Percentiles rank a stretch among this genome's conserved stretches.
Conservation (phyloP, 2,888 invertebrate species). For the Drosophila cognata region DNA sequence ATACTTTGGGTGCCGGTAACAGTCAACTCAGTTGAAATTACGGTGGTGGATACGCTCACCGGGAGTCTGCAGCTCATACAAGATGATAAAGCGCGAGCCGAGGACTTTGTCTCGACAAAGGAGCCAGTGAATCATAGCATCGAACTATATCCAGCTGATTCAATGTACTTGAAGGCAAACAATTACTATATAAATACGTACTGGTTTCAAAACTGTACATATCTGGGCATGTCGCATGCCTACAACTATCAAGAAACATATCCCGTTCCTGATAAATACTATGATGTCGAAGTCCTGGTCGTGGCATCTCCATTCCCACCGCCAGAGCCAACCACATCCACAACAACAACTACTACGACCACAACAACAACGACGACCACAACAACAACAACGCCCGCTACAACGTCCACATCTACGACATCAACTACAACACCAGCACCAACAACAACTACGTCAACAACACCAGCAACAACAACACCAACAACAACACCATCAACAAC, state of each 20-base stretch:
- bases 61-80: conserved; percentile 89
- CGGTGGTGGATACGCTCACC: conserved; percentile 88
- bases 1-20: conserved; percentile 83
- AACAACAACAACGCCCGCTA: conserved; percentile 83
- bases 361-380: conserved; percentile 86
- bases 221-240: conserved; percentile 88
- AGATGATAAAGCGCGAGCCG: conserved; percentile 86
- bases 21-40: conserved; percentile 80
- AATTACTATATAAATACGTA: conserved; percentile 88
- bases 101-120: conserved; percentile 88
- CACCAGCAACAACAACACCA: conserved; percentile 85
- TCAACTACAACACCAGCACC: conserved; percentile 84
- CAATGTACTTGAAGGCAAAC: conserved; percentile 86
- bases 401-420: conserved; percentile 84
- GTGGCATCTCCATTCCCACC: conserved; percentile 89
- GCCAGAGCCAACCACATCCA: conserved; percentile 83
- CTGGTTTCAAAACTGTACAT: conserved; percentile 93
- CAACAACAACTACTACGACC: conserved; percentile 85
- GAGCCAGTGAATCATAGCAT: conserved; percentile 87
- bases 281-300: conserved; percentile 89
- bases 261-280: conserved; percentile 87
- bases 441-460: conserved; percentile 83
- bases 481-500: conserved; percentile 85
- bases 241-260: conserved; percentile 88
- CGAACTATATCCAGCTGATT: conserved; percentile 87